A percentile compares a stretch with the other conserved stretches of the same genome.
Conservation (phyloP, 2,888 invertebrate species). For the Notodromas monacha region DNA sequence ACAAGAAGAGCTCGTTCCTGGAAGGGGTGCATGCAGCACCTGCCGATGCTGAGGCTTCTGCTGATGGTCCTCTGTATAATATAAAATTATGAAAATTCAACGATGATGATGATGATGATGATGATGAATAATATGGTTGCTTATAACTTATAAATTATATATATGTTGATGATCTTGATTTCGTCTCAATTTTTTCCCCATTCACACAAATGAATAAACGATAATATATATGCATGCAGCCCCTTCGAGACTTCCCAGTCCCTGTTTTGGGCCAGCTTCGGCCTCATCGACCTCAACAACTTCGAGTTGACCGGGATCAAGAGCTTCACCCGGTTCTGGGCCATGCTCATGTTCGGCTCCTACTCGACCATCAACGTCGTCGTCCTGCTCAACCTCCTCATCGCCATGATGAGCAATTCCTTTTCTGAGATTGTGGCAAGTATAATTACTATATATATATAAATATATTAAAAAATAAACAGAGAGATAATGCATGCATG, state of each 20-base stretch:
- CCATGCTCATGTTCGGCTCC: conserved; percentile 73
- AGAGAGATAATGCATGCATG: background rate
- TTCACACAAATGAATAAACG: too few relatives aligned
- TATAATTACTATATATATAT: conserved; percentile 11
- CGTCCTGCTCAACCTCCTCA: conserved; percentile 63
- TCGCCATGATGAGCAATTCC: conserved; percentile 94
- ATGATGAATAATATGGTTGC: too few relatives aligned
- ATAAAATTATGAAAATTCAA: too few relatives aligned
- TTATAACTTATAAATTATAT: too few relatives aligned
- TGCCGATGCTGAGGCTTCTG: too few relatives aligned
- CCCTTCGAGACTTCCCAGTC: conserved; percentile 80
- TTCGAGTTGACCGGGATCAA: conserved; percentile 63
- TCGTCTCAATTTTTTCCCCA: too few relatives aligned
- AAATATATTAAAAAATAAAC: conserved; percentile 2
- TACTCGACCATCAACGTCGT: conserved; percentile 83
- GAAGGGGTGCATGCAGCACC: too few relatives aligned
- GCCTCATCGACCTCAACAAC: conserved; percentile 53
- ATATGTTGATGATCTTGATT: too few relatives aligned
- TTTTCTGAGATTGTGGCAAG: conserved; percentile 66
- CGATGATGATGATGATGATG: too few relatives aligned
- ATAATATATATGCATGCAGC: too few relatives aligned
- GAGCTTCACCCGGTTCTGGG: conserved; percentile 72
- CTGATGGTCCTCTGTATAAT: too few relatives aligned
- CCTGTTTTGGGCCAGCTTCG: conserved; percentile 82
- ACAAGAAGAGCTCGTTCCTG: too few relatives aligned